phyloP scores from a whole-genome alignment of 2,888 invertebrate species.

The Tholera decimalis region DNA sequence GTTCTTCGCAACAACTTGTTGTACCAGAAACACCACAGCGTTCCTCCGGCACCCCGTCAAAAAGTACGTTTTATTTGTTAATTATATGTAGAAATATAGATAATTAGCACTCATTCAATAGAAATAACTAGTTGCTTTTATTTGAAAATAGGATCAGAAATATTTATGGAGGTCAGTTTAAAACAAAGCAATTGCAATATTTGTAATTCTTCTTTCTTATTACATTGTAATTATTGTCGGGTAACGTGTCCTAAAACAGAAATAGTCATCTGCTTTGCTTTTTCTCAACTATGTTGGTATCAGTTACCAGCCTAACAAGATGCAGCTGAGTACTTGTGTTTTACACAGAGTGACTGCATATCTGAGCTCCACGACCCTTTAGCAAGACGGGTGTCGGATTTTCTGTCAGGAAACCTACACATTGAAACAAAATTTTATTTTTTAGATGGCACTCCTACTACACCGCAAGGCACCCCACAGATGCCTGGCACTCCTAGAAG shows the following conservation, averaged over 20 bases:
- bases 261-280: too few species aligned
- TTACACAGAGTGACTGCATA: too few species aligned
- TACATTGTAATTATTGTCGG: neutral
- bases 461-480: constrained; percentile 42
- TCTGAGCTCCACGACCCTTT: too few species aligned
- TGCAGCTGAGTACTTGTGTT: too few species aligned
- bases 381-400: too few species aligned
- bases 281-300: too few species aligned
- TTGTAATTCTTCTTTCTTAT: neutral
- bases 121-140: neutral
- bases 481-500: constrained; percentile 76
- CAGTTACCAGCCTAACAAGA: too few species aligned
- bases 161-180: neutral
- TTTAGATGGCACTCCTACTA: constrained; percentile 53
- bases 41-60: constrained; percentile 84
- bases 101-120: neutral
- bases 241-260: neutral
- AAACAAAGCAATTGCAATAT: too few species aligned
- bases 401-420: too few species aligned
- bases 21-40: constrained; percentile 89
- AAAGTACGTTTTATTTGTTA: constrained; percentile 72
- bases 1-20: constrained; percentile 86
- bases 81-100: neutral
- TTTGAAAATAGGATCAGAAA: neutral
- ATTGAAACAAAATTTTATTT: neutral